These are phyloP conservation scores for Drosophila subpulchrella DNA, from an alignment of 1,140 invertebrate genomes.

Conservation along the genomic window DNA sequence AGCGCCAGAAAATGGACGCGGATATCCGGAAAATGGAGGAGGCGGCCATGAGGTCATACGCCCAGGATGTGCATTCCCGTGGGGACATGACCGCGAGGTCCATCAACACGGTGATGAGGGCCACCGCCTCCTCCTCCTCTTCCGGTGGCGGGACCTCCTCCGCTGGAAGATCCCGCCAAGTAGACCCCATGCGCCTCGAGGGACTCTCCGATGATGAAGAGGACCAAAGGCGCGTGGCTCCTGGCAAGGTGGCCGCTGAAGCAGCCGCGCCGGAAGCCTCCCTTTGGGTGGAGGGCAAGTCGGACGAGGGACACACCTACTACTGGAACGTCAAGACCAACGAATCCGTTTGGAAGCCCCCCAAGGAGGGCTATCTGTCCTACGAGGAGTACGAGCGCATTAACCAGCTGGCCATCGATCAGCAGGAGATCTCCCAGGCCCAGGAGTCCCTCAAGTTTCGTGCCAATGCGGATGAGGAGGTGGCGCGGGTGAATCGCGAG, in stretches of 20 bases:
- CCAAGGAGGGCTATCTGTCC: slow-evolving; percentile 88
- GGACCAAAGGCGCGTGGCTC: slow-evolving; percentile 70
- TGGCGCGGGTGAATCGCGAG: slow-evolving; percentile 85
- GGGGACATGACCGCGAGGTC: slow-evolving; percentile 89
- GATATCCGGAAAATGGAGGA: slow-evolving; percentile 96
- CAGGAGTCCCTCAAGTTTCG: slow-evolving; percentile 71
- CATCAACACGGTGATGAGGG: slow-evolving; percentile 65
- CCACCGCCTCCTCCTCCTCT: slow-evolving; percentile 12
- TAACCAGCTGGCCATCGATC: slow-evolving; percentile 85
- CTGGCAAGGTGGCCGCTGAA: slow-evolving; percentile 77
- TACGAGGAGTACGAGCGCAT: slow-evolving; percentile 88
- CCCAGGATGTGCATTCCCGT: slow-evolving; percentile 87
- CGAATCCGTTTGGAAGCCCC: slow-evolving; percentile 89
- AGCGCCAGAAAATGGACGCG: slow-evolving; percentile 90
- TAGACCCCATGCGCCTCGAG: slow-evolving; percentile 78
- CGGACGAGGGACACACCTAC: slow-evolving; percentile 89
- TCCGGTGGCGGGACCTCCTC: neutral
- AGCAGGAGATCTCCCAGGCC: slow-evolving; percentile 85
- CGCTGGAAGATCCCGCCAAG: slow-evolving; percentile 39
- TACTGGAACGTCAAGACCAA: slow-evolving; percentile 92
- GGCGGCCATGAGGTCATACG: slow-evolving; percentile 92
- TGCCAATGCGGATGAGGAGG: slow-evolving; percentile 79
- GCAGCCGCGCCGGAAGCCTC: slow-evolving; percentile 80
- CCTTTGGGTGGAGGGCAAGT: slow-evolving; percentile 89
- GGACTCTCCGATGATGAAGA: slow-evolving; percentile 84